Evolutionary conservation across 2,888 invertebrate genomes (phyloP), one percentile per base, ranked within the genome.

Genomic region (Tetheella fluctuosa): DNA sequence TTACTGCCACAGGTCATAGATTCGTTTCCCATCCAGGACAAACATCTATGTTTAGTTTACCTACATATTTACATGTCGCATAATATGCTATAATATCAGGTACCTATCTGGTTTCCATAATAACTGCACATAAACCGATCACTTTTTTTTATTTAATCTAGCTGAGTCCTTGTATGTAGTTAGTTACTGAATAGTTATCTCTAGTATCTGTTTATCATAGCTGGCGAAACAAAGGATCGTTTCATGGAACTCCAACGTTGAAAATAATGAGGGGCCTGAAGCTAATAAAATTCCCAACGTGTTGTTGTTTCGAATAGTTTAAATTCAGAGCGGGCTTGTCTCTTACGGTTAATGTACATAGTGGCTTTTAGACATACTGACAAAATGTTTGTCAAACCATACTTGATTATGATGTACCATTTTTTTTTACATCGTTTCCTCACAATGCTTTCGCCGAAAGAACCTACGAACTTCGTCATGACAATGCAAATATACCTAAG

Each of bases 241-340:
- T 62, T 62, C 57, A 65, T 59, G 56, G 59, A 64, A 65, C 60
- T 68, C 62, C 59, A 64, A 52, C 64, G 63, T 58, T 62, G 57
- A 57, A 65, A 66, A 65, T 69, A 69, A 73, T 66, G 68, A 68
- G 65, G 64, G 67, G 66, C 60, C 63, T 67, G 63, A 53, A 61
- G 65, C 68, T 70, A 74, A 77, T 76, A 76, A 77, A 78, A 76
- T 76, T 71, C 65, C 69, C 61, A 23, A 67, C 65, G 64, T 70
- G 69, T 71, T 69, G 69, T 71, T 73, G 76, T 70, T 71, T 55
- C 17, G 71, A 73, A 78, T 77, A 76, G 74, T 77, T 78, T 68
- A 68, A 66, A 79, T 76, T 74, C 68, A 67, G 63, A 52, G 57
- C 62, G 34, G 54, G 63, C 37, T 54, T 39, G 37, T 55, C 55